Conservation (phyloP, 2,888 invertebrate species). For the Cantharis flavilabris region DNA sequence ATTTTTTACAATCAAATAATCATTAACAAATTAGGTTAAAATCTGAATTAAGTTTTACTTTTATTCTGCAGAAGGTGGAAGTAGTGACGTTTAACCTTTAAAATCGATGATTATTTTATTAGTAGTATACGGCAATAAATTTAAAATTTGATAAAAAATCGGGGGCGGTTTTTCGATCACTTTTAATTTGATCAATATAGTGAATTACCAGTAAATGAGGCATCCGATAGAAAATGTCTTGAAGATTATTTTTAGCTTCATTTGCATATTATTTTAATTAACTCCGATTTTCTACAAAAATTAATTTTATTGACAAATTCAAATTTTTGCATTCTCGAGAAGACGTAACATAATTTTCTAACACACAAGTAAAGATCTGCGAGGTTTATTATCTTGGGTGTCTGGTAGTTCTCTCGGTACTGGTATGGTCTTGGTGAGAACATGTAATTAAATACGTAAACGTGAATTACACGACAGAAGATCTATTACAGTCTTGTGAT, state of each 20-base stretch:
- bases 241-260: not conserved
- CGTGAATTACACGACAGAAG: conserved; percentile 32
- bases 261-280: not conserved
- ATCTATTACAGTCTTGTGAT: conserved; percentile 33
- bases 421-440: conserved; percentile 3
- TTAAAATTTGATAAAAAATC: not conserved
- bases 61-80: not conserved
- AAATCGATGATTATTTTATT: not conserved
- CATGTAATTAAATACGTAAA: conserved; percentile 35
- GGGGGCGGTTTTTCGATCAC: not conserved
- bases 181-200: not conserved
- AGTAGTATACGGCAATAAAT: not conserved
- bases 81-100: not conserved
- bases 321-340: not conserved
- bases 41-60: not conserved
- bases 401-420: not conserved
- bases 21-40: not conserved
- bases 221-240: not conserved
- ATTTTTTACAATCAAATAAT: not conserved
- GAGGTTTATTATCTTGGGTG: not conserved
- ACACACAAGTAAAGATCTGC: not conserved
- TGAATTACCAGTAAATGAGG: not conserved
- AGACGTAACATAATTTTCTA: not conserved
- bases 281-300: not conserved
- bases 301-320: not conserved